Evolutionary conservation across 2,113 vertebrate species (phyloP), one percentile per base, ranked within the genome.

Genomic region (Corythoichthys haematopterus): DNA sequence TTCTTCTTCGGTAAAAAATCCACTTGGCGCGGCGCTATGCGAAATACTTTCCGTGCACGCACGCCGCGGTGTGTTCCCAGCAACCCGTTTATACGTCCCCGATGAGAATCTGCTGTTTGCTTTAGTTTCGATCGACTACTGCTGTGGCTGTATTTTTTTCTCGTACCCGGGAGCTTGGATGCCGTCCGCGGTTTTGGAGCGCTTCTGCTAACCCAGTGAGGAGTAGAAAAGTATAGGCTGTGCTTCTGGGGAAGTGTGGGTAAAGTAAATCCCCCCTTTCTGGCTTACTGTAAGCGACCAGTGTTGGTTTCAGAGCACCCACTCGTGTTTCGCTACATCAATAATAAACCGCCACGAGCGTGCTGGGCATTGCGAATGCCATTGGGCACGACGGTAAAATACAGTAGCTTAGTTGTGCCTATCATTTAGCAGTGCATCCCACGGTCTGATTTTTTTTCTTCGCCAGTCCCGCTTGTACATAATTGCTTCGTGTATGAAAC

Each of bases 21-120:
- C 51, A 65, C 47, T 70, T 14, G 20, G 76, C 70, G 52, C 74
- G 77, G 56, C 15, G 4, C 20, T 43, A 51, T 13, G 48, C 15
- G 4, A 52, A 85, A 86, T 62, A 60, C 8, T 88, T 89, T 88
- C 85, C 87, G 75, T 81, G 77, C 62, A 0, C 38, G 16, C 65
- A 37, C 15, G 47, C 51, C 47, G 72, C 68, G 71, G 77, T 69
- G 70, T 68, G 59, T 72, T 83, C 74, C 83, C 57, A 43, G 65
- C 52, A 38, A 72, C 65, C 33, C 20, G 75, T 72, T 83, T 80
- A 74, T 67, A 59, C 0, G 66, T 78, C 73, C 78, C 73, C 13
- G 33, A 35, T 72, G 84, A 77, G 70, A 79, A 60, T 69, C 66
- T 76, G 72, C 43, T 86, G 85, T 86, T 87, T 87, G 83, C 81